phyloP scores from a whole-genome alignment of 2,113 vertebrate species.

The Megaleporinus macrocephalus region DNA sequence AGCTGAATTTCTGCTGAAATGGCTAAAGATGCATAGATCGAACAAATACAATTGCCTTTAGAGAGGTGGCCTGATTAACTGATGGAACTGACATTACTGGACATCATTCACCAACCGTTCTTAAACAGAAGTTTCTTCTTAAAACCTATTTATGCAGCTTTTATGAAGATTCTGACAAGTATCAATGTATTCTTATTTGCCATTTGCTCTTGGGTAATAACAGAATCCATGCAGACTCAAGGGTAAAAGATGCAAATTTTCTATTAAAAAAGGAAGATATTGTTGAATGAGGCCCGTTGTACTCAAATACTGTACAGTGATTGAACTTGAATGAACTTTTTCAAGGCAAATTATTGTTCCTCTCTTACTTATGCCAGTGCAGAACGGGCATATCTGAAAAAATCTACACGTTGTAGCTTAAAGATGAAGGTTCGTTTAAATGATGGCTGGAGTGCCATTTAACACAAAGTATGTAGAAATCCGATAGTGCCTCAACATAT shows the following conservation, averaged over 20 bases:
- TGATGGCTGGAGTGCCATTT: no score
- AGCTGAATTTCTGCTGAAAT: conserved; percentile 9
- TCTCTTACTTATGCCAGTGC: background rate
- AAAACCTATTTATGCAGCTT: no score
- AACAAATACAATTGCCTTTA: background rate
- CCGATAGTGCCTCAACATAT: background rate
- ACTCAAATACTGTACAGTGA: background rate
- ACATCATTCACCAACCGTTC: no score
- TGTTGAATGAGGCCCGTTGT: background rate
- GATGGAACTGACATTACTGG: background rate
- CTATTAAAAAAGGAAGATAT: no score
- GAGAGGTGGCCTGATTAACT: background rate
- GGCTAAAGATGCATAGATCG: background rate
- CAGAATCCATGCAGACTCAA: no score
- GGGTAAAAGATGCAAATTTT: no score
- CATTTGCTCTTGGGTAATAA: no score
- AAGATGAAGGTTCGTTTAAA: background rate
- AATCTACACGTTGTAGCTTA: background rate
- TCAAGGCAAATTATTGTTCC: background rate
- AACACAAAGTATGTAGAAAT: background rate
- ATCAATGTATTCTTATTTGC: no score
- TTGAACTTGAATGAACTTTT: background rate
- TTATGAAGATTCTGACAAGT: no score
- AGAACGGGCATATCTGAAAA: background rate
- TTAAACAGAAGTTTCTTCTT: no score